phyloP scores from a whole-genome alignment of 2,888 invertebrate species.

The Silvanus unidentatus region DNA sequence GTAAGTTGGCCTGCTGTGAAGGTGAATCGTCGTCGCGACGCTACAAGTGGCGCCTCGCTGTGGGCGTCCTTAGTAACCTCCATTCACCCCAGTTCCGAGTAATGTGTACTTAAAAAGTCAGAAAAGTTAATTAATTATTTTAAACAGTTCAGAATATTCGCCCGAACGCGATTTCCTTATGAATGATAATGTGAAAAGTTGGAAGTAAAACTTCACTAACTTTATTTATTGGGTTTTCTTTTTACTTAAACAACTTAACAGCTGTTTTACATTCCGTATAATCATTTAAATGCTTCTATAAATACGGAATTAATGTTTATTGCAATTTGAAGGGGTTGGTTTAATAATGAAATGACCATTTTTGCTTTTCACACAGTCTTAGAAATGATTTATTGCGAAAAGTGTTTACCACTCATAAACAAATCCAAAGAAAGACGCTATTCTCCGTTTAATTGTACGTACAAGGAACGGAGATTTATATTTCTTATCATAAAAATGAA shows the following conservation, averaged over 20 bases:
- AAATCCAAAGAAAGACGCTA: too few species aligned
- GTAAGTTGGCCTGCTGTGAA: constrained; percentile 19
- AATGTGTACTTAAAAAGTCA: constrained; percentile 39
- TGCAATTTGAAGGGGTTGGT: too few species aligned
- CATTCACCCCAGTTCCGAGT: constrained; percentile 21
- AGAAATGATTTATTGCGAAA: too few species aligned
- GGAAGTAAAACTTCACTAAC: constrained; percentile 20
- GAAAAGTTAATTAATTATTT: constrained; percentile 45
- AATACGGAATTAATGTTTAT: too few species aligned
- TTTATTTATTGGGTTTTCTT: constrained; percentile 26
- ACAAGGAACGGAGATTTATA: too few species aligned
- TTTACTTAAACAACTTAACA: constrained; percentile 22
- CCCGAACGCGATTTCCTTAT: constrained; percentile 35
- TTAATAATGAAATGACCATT: too few species aligned
- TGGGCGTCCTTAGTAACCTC: constrained; percentile 21
- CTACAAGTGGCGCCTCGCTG: constrained; percentile 41
- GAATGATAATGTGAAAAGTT: constrained; percentile 38
- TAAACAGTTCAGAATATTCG: constrained; percentile 37
- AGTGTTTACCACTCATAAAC: too few species aligned
- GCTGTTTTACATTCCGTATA: constrained; percentile 18
- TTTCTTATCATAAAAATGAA: too few species aligned
- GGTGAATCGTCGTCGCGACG: constrained; percentile 35
- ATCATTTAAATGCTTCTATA: too few species aligned
- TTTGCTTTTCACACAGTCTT: too few species aligned
- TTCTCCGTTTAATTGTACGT: too few species aligned